These are phyloP conservation scores for Anoncus sp. DNA, from an alignment of 2,888 invertebrate species.

Conservation along the genomic window DNA sequence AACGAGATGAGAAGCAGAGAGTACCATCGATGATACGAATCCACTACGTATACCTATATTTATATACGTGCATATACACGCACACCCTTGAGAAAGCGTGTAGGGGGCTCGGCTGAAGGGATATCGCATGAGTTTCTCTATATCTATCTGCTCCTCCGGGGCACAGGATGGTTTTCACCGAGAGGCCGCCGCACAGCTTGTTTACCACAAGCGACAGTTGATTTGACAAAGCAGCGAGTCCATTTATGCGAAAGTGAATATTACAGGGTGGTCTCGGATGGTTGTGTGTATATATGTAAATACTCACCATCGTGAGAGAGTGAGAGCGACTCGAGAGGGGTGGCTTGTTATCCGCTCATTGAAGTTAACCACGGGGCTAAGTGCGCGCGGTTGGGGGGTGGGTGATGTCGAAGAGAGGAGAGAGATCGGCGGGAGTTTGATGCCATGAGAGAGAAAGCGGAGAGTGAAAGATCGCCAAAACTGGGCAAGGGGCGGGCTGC, in stretches of 20 bases:
- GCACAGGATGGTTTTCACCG: constrained; percentile 33
- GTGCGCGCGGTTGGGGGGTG: constrained; percentile 73
- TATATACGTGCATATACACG: neutral
- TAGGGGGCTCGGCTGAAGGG: constrained; percentile 14
- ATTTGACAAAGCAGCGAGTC: constrained; percentile 82
- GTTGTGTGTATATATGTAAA: neutral
- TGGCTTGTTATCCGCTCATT: constrained; percentile 83
- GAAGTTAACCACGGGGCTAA: constrained; percentile 83
- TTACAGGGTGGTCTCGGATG: constrained; percentile 75
- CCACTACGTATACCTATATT: neutral
- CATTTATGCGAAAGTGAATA: constrained; percentile 82
- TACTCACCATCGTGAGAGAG: constrained; percentile 32
- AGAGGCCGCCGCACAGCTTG: constrained; percentile 37
- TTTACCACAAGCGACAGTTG: constrained; percentile 80
- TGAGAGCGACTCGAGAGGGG: constrained; percentile 75
- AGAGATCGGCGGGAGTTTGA: constrained; percentile 45
- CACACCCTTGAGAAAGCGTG: neutral
- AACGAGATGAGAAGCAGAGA: constrained; percentile 1
- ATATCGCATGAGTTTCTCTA: constrained; percentile 35
- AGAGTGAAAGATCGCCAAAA: constrained; percentile 38
- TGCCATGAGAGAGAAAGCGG: constrained; percentile 42
- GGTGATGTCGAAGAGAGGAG: constrained; percentile 11
- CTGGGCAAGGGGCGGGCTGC: neutral
- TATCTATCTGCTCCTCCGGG: constrained; percentile 6
- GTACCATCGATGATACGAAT: constrained; percentile 2